Percentiles rank a stretch among this genome's conserved stretches.
phyloP scores from a whole-genome alignment of 2,797 vertebrate genomes.

The Tolypeutes matacus region DNA sequence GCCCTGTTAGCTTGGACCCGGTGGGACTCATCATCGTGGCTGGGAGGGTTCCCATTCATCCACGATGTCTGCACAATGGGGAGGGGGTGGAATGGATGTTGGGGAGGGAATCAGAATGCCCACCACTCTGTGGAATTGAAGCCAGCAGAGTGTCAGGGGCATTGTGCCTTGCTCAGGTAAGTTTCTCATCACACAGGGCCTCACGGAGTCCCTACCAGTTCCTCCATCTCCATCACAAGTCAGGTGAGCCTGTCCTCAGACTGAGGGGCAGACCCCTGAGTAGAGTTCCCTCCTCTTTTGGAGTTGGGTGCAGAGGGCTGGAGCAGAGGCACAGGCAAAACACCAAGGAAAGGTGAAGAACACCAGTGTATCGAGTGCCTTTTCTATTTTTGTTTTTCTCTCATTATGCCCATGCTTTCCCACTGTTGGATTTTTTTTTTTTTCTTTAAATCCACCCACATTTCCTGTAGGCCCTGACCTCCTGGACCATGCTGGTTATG shows the following conservation, averaged over 20 bases:
- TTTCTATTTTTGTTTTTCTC: background rate
- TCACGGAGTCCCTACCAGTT: too few species aligned
- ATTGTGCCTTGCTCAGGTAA: background rate
- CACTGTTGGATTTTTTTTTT: background rate
- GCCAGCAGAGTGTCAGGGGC: background rate
- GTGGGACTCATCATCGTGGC: background rate
- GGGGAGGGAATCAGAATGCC: background rate
- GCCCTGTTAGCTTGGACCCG: background rate
- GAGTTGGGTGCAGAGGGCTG: background rate
- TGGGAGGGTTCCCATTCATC: background rate
- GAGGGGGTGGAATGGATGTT: background rate
- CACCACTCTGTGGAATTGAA: background rate
- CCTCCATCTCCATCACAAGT: background rate
- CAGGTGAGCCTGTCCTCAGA: background rate
- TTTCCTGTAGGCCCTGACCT: conserved; percentile 37
- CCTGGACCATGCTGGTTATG: background rate
- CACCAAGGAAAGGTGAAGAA: background rate
- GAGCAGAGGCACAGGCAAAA: rapidly evolving
- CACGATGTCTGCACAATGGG: background rate
- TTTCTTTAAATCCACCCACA: background rate
- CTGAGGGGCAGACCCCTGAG: background rate
- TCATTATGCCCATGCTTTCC: background rate
- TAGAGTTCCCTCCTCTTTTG: background rate
- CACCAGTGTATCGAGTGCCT: background rate
- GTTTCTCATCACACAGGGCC: too few species aligned